A percentile compares a stretch with the other conserved stretches of the same genome.
These are phyloP conservation scores for Calyptommatus sinebrachiatus DNA, from an alignment of 2,113 vertebrate species.

Conservation along the genomic window DNA sequence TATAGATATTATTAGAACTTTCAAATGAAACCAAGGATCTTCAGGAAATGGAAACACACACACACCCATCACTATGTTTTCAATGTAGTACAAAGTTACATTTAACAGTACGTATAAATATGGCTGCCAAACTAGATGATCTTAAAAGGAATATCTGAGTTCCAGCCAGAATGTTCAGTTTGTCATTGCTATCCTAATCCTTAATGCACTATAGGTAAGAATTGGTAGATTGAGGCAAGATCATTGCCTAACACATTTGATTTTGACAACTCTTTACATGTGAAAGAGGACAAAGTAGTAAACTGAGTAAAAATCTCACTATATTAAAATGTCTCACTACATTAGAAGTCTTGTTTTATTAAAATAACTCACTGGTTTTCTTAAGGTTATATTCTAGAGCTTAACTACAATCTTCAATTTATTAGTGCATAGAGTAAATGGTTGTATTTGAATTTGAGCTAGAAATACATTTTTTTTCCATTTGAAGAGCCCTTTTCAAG, in stretches of 20 bases:
- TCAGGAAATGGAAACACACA: neutral
- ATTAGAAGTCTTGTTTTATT: neutral
- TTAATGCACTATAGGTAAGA: neutral
- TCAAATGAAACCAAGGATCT: neutral
- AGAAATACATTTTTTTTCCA: too few species aligned
- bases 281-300: neutral
- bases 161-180: too few species aligned
- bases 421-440: too few species aligned
- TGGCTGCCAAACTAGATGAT: neutral
- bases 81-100: neutral
- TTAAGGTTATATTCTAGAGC: neutral
- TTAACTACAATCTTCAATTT: too few species aligned
- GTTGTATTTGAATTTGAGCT: too few species aligned
- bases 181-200: too few species aligned
- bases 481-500: too few species aligned
- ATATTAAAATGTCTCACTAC: neutral
- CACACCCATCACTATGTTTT: neutral
- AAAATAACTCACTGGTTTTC: neutral
- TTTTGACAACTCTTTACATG: neutral
- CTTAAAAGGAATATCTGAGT: neutral
- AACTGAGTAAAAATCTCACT: neutral
- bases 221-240: neutral
- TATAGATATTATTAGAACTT: neutral
- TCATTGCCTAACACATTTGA: slow-evolving; percentile 8
- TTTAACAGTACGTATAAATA: neutral